Percentiles rank a stretch among this genome's conserved stretches.
Conservation (phyloP, 1,140 invertebrate genomes). For the Cydia fagiglandana region DNA sequence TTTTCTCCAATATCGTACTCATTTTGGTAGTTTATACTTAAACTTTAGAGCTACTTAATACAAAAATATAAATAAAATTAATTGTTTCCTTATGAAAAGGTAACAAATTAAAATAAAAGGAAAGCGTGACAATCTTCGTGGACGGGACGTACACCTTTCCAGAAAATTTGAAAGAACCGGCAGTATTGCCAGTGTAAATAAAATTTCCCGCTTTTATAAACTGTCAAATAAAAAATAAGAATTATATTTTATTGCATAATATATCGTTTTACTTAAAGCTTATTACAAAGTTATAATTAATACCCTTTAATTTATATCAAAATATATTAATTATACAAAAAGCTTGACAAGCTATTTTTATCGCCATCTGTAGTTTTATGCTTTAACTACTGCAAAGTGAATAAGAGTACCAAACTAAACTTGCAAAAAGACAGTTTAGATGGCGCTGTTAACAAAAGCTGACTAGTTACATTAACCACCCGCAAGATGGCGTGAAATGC, state of each 20-base stretch:
- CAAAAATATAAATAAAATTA: constrained; percentile 18
- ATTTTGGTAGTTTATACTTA: constrained; percentile 78
- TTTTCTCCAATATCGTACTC: constrained; percentile 98
- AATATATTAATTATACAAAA: too few relatives aligned
- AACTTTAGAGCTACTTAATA: constrained; percentile 14
- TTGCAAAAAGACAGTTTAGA: neutral
- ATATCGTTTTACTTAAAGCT: too few relatives aligned
- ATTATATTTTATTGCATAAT: too few relatives aligned
- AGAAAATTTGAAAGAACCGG: constrained; percentile 37
- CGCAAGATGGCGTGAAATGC: constrained; percentile 49
- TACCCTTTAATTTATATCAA: too few relatives aligned
- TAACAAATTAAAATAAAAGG: constrained; percentile 42
- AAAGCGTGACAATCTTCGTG: constrained; percentile 63
- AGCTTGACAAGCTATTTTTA: neutral
- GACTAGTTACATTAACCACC: constrained; percentile 34
- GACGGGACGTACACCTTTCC: constrained; percentile 50
- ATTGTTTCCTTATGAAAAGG: constrained; percentile 13
- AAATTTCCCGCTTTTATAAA: constrained; percentile 10
- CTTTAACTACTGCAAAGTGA: neutral
- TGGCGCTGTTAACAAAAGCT: constrained; percentile 22
- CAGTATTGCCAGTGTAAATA: constrained; percentile 18
- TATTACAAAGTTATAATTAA: too few relatives aligned
- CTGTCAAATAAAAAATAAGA: neutral
- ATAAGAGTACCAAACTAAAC: neutral
- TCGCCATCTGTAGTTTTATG: neutral